phyloP scores from a whole-genome alignment of 2,888 invertebrate species.

The Acanthoscelides obtectus region DNA sequence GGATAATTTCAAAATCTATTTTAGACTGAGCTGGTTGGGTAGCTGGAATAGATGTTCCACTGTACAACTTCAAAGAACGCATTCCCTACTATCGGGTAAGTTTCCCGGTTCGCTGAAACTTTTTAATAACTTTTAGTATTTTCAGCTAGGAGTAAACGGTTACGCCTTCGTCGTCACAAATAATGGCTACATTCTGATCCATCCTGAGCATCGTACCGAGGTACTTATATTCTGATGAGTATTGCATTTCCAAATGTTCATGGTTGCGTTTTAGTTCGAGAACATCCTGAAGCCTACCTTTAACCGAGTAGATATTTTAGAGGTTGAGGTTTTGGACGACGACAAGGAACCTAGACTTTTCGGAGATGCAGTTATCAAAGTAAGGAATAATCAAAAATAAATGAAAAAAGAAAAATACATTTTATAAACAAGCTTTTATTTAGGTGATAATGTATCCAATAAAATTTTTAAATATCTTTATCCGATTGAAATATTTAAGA shows the following conservation, averaged over 20 bases:
- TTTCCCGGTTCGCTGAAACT: slow-evolving; percentile 1
- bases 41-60: slow-evolving; percentile 92
- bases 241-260: background rate
- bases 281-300: slow-evolving; percentile 87
- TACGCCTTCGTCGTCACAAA: slow-evolving; percentile 96
- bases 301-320: slow-evolving; percentile 93
- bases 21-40: slow-evolving; percentile 80
- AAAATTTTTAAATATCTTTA: too few relatives aligned
- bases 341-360: slow-evolving; percentile 71
- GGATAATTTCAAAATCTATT: too few relatives aligned
- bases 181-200: slow-evolving; percentile 91
- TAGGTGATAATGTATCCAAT: too few relatives aligned
- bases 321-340: slow-evolving; percentile 75
- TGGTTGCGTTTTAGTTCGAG: slow-evolving; percentile 30
- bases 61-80: slow-evolving; percentile 81
- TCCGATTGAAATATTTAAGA: too few relatives aligned
- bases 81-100: slow-evolving; percentile 83
- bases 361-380: slow-evolving; percentile 51
- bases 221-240: too few relatives aligned
- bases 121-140: background rate
- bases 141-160: slow-evolving; percentile 88
- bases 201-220: slow-evolving; percentile 91
- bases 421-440: too few relatives aligned
- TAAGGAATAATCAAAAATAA: too few relatives aligned
- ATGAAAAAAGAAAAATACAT: too few relatives aligned